Evolutionary conservation across 2,113 vertebrate genomes (phyloP).

Genomic region (Zosterops pallidus): DNA sequence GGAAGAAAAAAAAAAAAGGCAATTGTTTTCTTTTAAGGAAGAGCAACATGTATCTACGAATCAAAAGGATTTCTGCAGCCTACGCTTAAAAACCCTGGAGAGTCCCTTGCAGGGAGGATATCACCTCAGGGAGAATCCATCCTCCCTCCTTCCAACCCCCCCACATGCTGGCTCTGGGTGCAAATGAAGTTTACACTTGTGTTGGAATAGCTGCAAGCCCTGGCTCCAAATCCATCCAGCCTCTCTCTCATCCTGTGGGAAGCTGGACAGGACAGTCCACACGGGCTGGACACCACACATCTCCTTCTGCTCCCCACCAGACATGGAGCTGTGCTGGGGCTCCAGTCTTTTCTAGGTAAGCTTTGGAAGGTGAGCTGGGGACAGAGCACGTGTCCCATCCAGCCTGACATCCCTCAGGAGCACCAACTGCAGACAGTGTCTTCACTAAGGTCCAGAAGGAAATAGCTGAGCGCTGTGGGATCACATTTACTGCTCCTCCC

Average conservation of each 20-base stretch:
- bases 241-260: background rate
- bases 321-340: background rate
- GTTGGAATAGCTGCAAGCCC: background rate
- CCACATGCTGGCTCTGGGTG: fast-evolving
- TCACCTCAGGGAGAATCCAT: background rate
- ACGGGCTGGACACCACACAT: background rate
- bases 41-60: background rate
- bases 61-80: conserved; percentile 19
- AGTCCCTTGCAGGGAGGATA: background rate
- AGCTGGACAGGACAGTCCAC: background rate
- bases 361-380: background rate
- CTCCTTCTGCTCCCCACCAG: background rate
- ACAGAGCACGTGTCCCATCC: background rate
- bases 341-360: background rate
- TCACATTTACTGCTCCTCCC: background rate
- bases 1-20: background rate
- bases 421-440: background rate
- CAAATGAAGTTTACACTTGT: background rate
- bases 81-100: background rate
- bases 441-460: background rate
- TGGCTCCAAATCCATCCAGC: background rate
- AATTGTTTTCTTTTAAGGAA: conserved; percentile 4
- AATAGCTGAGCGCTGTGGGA: background rate
- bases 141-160: background rate
- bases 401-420: background rate